These are phyloP conservation scores for Mormyrops boulengeri DNA, from an alignment of 2,797 vertebrate species.

Conservation along the genomic window DNA sequence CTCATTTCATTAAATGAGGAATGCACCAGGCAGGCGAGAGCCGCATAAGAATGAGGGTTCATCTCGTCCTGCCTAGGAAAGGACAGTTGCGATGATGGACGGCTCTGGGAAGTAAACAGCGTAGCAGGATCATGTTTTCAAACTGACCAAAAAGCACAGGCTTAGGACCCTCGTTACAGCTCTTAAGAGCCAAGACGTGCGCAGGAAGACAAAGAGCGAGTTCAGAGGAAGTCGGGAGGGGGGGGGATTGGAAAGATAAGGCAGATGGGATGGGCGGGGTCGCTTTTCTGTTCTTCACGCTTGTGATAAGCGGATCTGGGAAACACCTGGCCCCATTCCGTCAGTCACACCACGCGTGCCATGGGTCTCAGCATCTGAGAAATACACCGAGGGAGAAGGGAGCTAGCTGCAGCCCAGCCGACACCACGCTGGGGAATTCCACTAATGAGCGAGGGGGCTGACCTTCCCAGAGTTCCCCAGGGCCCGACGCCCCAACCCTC, in stretches of 20 bases:
- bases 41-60: neutral
- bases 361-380: slow-evolving; percentile 19
- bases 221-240: slow-evolving; percentile 10
- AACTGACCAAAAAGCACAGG: neutral
- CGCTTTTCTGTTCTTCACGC: neutral
- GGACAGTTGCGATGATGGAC: neutral
- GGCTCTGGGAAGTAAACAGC: neutral
- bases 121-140: neutral
- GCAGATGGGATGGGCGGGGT: neutral
- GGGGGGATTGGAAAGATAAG: neutral
- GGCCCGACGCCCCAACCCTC: neutral
- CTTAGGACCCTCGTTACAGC: neutral
- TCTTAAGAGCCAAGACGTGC: neutral
- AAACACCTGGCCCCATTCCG: slow-evolving; percentile 30
- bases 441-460: neutral
- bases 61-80: neutral
- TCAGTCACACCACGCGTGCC: slow-evolving; percentile 27
- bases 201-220: neutral
- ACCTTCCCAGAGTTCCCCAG: neutral
- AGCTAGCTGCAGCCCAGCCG: neutral
- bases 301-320: neutral
- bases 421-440: neutral
- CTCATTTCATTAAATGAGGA: neutral
- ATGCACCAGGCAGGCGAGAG: neutral
- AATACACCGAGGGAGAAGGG: slow-evolving; percentile 22